These are phyloP conservation scores for Strigamia crassipes DNA, from an alignment of 2,888 invertebrate genomes.

Conservation along the genomic window DNA sequence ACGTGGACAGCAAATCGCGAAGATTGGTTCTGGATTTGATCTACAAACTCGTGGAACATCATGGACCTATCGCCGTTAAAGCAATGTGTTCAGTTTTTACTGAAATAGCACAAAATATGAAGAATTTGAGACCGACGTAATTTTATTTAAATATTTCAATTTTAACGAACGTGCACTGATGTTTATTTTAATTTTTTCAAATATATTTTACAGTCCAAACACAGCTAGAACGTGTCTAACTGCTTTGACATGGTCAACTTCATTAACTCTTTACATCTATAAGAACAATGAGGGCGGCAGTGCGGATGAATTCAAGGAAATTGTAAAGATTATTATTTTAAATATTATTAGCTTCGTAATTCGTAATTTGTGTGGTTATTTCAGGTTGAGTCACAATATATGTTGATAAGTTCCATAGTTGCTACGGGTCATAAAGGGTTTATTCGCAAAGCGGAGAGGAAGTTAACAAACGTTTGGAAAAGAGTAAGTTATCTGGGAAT, in stretches of 20 bases:
- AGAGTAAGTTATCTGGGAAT: conserved; percentile 46
- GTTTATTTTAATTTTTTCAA: too few species aligned
- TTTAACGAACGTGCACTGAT: too few species aligned
- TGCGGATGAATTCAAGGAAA: conserved; percentile 48
- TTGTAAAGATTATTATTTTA: conserved; percentile 49
- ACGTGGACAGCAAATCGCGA: conserved; percentile 78
- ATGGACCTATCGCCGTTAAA: conserved; percentile 73
- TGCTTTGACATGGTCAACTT: conserved; percentile 48
- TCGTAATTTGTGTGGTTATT: not conserved
- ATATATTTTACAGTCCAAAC: conserved; percentile 46
- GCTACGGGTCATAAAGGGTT: conserved; percentile 50
- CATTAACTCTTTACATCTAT: conserved; percentile 44
- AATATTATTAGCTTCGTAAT: not conserved
- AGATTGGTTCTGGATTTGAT: conserved; percentile 74
- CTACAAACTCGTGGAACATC: conserved; percentile 67
- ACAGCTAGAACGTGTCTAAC: conserved; percentile 48
- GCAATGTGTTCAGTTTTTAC: conserved; percentile 69
- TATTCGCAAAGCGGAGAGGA: conserved; percentile 50
- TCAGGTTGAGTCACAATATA: conserved; percentile 50
- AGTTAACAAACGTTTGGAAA: conserved; percentile 50
- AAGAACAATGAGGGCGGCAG: conserved; percentile 39
- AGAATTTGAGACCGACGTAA: conserved; percentile 71
- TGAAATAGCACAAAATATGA: conserved; percentile 69
- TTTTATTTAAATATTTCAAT: conserved; percentile 58
- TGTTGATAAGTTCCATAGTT: conserved; percentile 50